Conservation (phyloP, 2,797 vertebrate genomes). For the Xenentodon cancila region DNA sequence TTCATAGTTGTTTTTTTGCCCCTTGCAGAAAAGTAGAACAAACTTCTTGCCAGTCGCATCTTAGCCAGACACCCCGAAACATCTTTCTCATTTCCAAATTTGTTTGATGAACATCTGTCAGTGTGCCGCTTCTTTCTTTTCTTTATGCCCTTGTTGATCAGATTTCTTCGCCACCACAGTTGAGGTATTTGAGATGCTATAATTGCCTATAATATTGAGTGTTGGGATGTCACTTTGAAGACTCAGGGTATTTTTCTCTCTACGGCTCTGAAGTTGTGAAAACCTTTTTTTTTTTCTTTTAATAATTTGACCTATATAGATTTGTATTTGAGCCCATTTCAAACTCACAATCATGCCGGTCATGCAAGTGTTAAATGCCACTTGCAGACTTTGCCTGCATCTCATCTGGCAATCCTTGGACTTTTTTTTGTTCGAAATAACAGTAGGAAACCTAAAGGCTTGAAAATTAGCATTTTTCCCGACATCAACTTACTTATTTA, state of each 20-base stretch:
- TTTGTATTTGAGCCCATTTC: constrained; percentile 18
- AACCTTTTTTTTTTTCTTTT: no score
- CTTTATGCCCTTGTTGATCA: constrained; percentile 20
- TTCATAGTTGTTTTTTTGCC: constrained; percentile 79
- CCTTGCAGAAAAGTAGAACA: constrained; percentile 73
- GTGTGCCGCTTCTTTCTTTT: constrained; percentile 33
- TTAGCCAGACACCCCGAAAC: constrained; percentile 54
- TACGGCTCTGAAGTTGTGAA: no score
- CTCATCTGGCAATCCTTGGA: constrained; percentile 7
- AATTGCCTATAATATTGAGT: not conserved
- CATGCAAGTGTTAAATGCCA: constrained; percentile 26
- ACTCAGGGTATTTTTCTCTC: no score
- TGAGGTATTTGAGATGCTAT: constrained; percentile 15
- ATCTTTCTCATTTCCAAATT: constrained; percentile 65
- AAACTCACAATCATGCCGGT: not conserved
- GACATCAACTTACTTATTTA: constrained; percentile 63
- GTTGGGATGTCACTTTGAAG: no score
- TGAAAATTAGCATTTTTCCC: constrained; percentile 40
- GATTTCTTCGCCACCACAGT: not conserved
- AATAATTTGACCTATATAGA: constrained; percentile 43
- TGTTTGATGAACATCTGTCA: constrained; percentile 72
- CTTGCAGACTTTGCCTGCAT: constrained; percentile 5
- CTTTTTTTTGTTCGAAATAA: constrained; percentile 21
- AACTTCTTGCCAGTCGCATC: constrained; percentile 62
- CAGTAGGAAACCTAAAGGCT: constrained; percentile 27